phyloP scores from a whole-genome alignment of 1,140 invertebrate genomes.

The Condylostylus longicornis region DNA sequence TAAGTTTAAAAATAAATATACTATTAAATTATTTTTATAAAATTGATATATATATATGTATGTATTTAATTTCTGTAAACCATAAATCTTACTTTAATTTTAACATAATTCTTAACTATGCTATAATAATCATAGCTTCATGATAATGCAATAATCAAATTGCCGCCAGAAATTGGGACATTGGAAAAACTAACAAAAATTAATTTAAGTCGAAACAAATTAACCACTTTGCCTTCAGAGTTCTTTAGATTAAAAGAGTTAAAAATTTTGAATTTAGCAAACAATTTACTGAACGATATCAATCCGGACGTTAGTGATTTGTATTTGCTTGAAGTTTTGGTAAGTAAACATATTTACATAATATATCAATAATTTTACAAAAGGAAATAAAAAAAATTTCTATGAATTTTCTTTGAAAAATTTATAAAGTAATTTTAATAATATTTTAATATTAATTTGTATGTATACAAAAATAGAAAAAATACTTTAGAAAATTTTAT shows the following conservation, averaged over 20 bases:
- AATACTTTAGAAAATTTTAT: too few relatives aligned
- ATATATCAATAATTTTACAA: conserved; percentile 1
- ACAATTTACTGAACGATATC: conserved; percentile 46
- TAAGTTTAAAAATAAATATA: background rate
- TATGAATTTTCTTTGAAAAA: too few relatives aligned
- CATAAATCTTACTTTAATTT: background rate
- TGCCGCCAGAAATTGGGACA: conserved; percentile 64
- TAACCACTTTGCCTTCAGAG: conserved; percentile 44
- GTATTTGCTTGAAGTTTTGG: conserved; percentile 53
- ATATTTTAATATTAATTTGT: too few relatives aligned
- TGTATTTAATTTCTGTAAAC: background rate
- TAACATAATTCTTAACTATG: too few relatives aligned
- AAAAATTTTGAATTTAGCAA: conserved; percentile 47
- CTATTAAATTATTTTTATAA: background rate
- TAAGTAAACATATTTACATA: too few relatives aligned
- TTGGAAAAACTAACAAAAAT: conserved; percentile 56
- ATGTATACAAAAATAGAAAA: too few relatives aligned
- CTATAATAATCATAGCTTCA: conserved; percentile 45
- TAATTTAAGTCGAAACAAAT: conserved; percentile 65
- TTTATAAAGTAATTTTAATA: too few relatives aligned
- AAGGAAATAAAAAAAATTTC: too few relatives aligned
- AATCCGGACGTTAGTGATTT: conserved; percentile 51
- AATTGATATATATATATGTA: background rate
- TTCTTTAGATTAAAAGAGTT: conserved; percentile 54
- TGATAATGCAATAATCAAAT: conserved; percentile 54